Evolutionary conservation across 2,888 invertebrate species (phyloP), one percentile per base, ranked within the genome.

Genomic region (Rotaria sp.): DNA sequence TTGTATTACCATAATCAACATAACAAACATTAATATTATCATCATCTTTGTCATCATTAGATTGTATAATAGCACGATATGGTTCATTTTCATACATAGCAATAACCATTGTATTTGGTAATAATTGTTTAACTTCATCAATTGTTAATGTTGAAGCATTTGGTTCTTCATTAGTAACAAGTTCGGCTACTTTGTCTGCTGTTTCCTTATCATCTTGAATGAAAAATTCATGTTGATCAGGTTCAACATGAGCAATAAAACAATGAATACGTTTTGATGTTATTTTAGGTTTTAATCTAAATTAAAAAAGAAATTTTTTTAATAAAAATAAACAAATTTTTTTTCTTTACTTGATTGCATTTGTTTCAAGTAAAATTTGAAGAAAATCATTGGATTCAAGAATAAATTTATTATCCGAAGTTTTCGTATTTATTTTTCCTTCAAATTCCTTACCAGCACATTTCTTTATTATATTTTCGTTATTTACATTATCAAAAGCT

Each of bases 1-100:
- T 45, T n/a, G 13, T n/a, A 80, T 80, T 80, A 26, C 80, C 80
- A 45, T 13, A 80, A 80, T 80, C 80, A n/a, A 80, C 35, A 45
- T 38, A 80, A n/a, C 13, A 80, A n/a, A 80, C 45, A 45, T 45
- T 45, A 45, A 80, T n/a, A 45, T 80, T 26, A 7, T 80, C 45
- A 38, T n/a, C 45, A 1, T 45, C 45, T 26, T 24, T n/a, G n/a
- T n/a, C n/a, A n/a, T n/a, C 80, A 80, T 80, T n/a, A 3, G 80
- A 80, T 80, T 26, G n/a, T 5, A 80, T 45, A 15, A 80, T n/a
- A 45, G 80, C 80, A n/a, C 80, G 80, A 80, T 41, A 80, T 13
- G 45, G 45, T 41, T 45, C 45, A 26, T 80, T 26, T 24, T 80
- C 80, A 45, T 26, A 80, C 4, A 11, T 45, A 2, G 45, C 45